Percentiles rank a stretch among this genome's conserved stretches.
Evolutionary conservation across 2,797 vertebrate genomes (phyloP).

Genomic region (Phoxinus dragarum): DNA sequence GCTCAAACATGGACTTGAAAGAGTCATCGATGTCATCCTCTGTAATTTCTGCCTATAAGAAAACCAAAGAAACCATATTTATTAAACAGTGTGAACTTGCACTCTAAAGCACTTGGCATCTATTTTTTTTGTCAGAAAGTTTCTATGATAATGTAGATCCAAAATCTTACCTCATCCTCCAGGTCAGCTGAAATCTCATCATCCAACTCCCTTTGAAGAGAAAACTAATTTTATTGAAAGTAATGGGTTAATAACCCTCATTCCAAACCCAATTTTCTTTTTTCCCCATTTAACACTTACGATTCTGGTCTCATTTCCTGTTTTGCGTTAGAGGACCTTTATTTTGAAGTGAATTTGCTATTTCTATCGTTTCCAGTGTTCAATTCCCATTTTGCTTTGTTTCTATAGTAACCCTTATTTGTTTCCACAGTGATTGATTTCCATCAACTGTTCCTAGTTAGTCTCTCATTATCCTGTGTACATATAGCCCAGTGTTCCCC

Average conservation of each 20-base stretch:
- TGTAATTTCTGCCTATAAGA: conserved; percentile 80
- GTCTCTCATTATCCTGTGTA: neutral
- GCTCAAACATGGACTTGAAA: conserved; percentile 86
- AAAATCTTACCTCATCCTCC: conserved; percentile 82
- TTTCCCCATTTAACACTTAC: neutral
- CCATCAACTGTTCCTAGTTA: neutral
- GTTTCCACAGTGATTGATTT: neutral
- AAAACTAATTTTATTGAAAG: conserved; percentile 24
- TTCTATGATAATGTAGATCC: neutral
- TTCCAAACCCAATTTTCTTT: neutral
- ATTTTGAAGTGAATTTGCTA: neutral
- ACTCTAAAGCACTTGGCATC: neutral
- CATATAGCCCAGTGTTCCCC: neutral
- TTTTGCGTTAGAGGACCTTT: neutral
- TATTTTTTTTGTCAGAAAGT: neutral
- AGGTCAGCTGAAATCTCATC: conserved; percentile 85
- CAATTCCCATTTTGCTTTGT: neutral
- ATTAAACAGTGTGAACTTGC: neutral
- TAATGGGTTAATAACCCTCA: neutral
- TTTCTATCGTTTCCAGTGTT: neutral
- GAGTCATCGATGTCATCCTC: conserved; percentile 85
- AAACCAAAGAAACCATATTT: conserved; percentile 12
- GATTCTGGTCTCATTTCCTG: neutral
- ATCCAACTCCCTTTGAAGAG: conserved; percentile 85
- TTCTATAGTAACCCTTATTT: neutral